phyloP scores from a whole-genome alignment of 2,113 vertebrate genomes.

The Callopanchax toddi region DNA sequence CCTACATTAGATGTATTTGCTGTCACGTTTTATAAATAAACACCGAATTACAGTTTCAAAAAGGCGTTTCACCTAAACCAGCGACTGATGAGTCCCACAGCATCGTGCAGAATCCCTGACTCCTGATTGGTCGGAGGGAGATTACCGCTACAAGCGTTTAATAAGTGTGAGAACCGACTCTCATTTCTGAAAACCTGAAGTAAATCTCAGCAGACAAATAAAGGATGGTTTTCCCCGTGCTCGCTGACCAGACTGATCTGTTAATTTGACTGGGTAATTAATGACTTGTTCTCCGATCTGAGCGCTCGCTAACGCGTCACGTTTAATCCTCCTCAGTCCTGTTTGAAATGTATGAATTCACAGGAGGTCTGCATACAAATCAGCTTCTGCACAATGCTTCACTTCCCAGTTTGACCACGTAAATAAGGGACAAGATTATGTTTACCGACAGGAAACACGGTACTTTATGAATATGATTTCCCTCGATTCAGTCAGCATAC shows the following conservation, averaged over 20 bases:
- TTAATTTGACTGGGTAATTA: constrained; percentile 60
- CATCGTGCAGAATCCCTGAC: constrained; percentile 22
- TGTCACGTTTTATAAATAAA: neutral
- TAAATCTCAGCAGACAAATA: constrained; percentile 28
- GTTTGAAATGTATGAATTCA: constrained; percentile 36
- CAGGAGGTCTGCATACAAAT: constrained; percentile 12
- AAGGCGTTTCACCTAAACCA: constrained; percentile 5
- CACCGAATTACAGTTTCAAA: neutral
- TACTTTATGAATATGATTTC: constrained; percentile 61
- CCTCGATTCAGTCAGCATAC: constrained; percentile 45
- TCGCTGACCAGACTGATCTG: constrained; percentile 26
- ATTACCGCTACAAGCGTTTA: constrained; percentile 50
- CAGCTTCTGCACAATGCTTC: constrained; percentile 19
- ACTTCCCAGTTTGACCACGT: constrained; percentile 32
- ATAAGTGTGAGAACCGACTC: constrained; percentile 58
- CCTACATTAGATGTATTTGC: no score
- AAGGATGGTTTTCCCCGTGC: constrained; percentile 19
- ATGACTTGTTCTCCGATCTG: constrained; percentile 24
- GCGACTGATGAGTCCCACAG: constrained; percentile 1
- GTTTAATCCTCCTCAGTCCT: constrained; percentile 3
- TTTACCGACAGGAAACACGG: constrained; percentile 24
- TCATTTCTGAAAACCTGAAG: constrained; percentile 32
- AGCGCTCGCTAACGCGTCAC: constrained; percentile 35
- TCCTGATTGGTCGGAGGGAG: constrained; percentile 46
- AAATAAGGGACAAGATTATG: constrained; percentile 46